Base-by-base conservation (phyloP, 2,113 vertebrate genomes). In the Climacteris rufus region DNA sequence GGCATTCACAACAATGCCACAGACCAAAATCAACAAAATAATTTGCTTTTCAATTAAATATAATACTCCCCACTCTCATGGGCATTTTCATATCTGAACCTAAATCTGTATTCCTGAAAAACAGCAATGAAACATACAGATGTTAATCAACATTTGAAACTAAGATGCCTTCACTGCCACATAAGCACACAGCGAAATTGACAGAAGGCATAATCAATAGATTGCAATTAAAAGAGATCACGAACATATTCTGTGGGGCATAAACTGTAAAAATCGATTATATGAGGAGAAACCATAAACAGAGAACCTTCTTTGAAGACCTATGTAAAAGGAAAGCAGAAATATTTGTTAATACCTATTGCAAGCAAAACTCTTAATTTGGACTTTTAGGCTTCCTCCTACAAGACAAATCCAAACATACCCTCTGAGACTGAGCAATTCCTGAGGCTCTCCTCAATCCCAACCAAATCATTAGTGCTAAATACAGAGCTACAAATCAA, bases 291-390 rank as follows among this genome's bases (percentile, higher is more conserved):
- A 93, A 72, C 35, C 37, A 95, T 66, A 81, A 71, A 61, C 2
- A 92, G 61, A 78, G 42, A 81, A 49, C 27, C 21, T 80, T 80
- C 56, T 40, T 24, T 78, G 76, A 74, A 92, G 83, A 97, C 76
- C 78, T 84, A 60, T 57, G 72, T 81, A 66, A 95, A 92, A 88
- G 57, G 54, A 95, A 90, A 93, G 40, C 66, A 94, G 77, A 87
- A 85, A 93, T 92, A 93, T 82, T 97, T 94, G 52, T 86, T 79
- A 91, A 74, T 42, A 86, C 31, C 69, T 69, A 90, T 45, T 19
- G 33, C 71, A 94, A 76, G 71, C 28, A 77, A 93, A 80, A 95
- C 78, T 57, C 37, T 80, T 83, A 22, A 75, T 33, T 21, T 56
- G 54, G 54, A 86, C 33, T 70, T 56, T 56, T 40, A 74, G 75